Conservation (phyloP, 2,888 invertebrate genomes). For the Drosophila testacea region DNA sequence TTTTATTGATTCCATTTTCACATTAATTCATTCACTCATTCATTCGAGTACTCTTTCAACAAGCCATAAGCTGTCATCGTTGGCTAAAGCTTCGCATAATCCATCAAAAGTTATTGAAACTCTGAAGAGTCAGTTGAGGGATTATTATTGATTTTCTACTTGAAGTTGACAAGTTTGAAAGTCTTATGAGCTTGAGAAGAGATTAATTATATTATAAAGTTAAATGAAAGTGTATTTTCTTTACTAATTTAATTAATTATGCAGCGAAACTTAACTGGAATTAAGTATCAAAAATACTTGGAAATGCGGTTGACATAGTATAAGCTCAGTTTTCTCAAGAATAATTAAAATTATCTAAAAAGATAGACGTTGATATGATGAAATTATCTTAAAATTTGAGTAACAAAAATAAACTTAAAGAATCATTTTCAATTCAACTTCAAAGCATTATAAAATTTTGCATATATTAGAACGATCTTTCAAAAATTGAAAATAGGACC, state of each 20-base stretch:
- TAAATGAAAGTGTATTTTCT: not conserved
- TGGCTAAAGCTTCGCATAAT: conserved; percentile 20
- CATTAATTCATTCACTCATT: conserved; percentile 31
- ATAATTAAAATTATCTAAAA: not conserved
- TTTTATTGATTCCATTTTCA: conserved; percentile 67
- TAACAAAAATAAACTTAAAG: no score
- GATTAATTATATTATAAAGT: not conserved
- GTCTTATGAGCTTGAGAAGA: not conserved
- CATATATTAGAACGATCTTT: no score
- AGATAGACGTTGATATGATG: no score
- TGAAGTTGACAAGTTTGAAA: not conserved
- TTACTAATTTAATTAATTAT: not conserved
- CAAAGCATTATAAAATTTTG: no score
- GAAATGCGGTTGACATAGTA: not conserved
- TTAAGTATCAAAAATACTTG: not conserved
- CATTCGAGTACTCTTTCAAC: not conserved
- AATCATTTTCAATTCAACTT: no score
- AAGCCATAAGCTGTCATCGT: conserved; percentile 27
- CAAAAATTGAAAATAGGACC: no score
- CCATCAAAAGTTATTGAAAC: conserved; percentile 33
- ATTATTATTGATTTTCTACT: conserved; percentile 3
- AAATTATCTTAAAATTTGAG: no score
- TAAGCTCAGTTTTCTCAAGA: not conserved
- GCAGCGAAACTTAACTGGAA: not conserved
- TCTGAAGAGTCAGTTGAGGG: not conserved